phyloP scores from a whole-genome alignment of 2,888 invertebrate genomes.

The Busseola fusca region DNA sequence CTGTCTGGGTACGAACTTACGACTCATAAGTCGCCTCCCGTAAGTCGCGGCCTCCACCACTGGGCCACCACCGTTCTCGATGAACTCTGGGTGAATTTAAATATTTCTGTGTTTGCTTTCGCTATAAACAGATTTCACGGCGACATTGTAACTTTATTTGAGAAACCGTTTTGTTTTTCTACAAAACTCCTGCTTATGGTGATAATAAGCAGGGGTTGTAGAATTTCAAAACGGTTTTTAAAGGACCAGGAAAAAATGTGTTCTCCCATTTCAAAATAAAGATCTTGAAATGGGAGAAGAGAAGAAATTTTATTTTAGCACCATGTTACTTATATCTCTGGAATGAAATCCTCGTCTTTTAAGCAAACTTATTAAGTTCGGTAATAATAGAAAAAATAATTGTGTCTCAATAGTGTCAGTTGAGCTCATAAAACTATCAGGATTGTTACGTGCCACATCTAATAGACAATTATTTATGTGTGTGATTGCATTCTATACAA shows the following conservation, averaged over 20 bases:
- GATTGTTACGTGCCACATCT: not conserved
- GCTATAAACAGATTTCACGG: not conserved
- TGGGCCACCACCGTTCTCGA: too few relatives aligned
- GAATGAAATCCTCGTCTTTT: not conserved
- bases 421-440: too few relatives aligned
- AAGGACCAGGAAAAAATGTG: too few relatives aligned
- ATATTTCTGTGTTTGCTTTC: not conserved
- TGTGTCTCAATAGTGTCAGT: too few relatives aligned
- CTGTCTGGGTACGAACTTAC: too few relatives aligned
- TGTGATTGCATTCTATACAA: constrained; percentile 2
- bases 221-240: not conserved
- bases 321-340: not conserved
- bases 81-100: not conserved
- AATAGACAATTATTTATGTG: not conserved
- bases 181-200: too few relatives aligned
- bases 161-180: too few relatives aligned
- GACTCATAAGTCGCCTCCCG: too few relatives aligned
- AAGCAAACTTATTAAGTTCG: too few relatives aligned
- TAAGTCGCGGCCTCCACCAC: too few relatives aligned
- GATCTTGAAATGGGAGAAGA: not conserved
- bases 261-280: too few relatives aligned
- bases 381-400: too few relatives aligned
- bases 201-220: not conserved
- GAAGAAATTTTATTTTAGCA: not conserved
- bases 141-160: not conserved